Evolutionary conservation across 2,888 invertebrate species (phyloP), one percentile per base, ranked within the genome.

Genomic region (Drosophila yooni): DNA sequence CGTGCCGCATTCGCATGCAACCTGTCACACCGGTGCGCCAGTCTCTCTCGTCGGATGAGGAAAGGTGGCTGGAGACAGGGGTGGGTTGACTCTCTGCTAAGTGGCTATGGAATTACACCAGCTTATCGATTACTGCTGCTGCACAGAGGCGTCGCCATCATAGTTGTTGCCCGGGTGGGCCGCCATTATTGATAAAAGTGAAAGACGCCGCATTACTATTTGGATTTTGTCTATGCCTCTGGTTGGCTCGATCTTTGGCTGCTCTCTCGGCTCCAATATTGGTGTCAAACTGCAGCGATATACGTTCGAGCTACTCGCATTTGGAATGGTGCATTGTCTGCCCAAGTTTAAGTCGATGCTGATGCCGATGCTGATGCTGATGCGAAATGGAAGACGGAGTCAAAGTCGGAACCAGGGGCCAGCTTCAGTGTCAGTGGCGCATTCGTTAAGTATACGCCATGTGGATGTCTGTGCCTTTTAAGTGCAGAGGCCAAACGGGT

Each of bases 1-100:
- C 89, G 89, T 85, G 85, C 84, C 83, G 88, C 84, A 88, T 84
- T 84, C 86, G 83, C 88, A 81, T 81, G 83, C 85, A 85, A 85
- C 85, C 85, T 85, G 85, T 86, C 85, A 76, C 82, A 88, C 71
- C 82, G 75, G 83, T 79, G 80, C 76, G 78, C 80, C 70, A 48
- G 38, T 53, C 25, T 53, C 40, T 21, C 43, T 36, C 33, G 33
- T n/a, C 54, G 18, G 52, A 52, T 27, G 21, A 15, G 31, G 38
- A 13, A 1, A 25, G 15, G 25, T 36, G 21, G 31, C 33, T 3
- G 8, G 36, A 21, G 27, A 53, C 21, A 21, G 50, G 29, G 60
- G 48, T 43, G 11, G 7, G 25, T 13, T 46, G 46, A 15, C 31
- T 13, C 43, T 38, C 59, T 67, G 80, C 70, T 83, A 87, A 82